phyloP scores from a whole-genome alignment of 2,797 vertebrate species.

The Scomberomorus guttatus region DNA sequence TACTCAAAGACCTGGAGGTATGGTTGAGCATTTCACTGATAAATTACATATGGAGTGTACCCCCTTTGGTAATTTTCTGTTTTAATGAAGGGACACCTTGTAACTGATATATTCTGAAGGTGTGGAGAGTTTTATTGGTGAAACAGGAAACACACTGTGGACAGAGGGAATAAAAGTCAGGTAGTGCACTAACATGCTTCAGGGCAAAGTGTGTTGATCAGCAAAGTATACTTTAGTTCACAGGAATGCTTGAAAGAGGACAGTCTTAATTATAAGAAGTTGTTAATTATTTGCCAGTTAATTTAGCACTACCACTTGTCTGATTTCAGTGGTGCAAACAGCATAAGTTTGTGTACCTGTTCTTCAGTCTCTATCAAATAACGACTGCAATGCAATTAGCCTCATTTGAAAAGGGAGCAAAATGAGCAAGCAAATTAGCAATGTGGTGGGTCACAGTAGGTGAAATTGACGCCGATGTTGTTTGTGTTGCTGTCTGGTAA shows the following conservation, averaged over 20 bases:
- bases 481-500: slow-evolving; percentile 75
- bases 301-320: slow-evolving; percentile 1
- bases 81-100: not conserved
- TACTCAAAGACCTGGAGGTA: slow-evolving; percentile 98
- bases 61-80: not conserved
- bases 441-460: slow-evolving; percentile 71
- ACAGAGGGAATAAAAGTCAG: not conserved
- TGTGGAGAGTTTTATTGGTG: not conserved
- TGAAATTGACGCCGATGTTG: slow-evolving; percentile 73
- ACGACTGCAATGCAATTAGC: slow-evolving; percentile 71
- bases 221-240: not conserved
- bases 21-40: not conserved
- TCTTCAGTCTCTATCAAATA: slow-evolving; percentile 59
- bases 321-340: slow-evolving; percentile 8
- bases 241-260: not conserved
- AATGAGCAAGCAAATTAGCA: slow-evolving; percentile 71
- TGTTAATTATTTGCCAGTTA: slow-evolving; percentile 28
- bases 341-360: slow-evolving; percentile 20
- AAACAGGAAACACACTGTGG: not conserved
- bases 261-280: not conserved
- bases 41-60: not conserved
- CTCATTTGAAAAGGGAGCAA: slow-evolving; percentile 62
- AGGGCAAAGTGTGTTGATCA: slow-evolving; percentile 8
- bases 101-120: not conserved
- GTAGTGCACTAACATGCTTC: not conserved